Evolutionary conservation across 2,888 invertebrate species (phyloP).

Genomic region (Hirtodrosophila confusa): DNA sequence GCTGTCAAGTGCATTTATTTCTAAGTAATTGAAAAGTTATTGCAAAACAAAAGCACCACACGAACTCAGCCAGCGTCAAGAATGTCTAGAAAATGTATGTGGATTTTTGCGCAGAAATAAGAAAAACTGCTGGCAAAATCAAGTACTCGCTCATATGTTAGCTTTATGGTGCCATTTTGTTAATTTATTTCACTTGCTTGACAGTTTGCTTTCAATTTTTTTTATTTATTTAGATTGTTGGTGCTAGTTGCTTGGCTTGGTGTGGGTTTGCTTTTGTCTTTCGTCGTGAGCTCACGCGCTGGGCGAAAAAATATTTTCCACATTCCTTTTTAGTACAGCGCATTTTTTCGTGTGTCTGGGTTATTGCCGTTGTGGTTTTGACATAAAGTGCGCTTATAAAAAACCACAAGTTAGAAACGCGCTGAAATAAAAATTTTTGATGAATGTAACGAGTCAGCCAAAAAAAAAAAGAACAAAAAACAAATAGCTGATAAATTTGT

Average conservation of each 20-base stretch:
- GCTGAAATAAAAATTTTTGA: slow-evolving; percentile 70
- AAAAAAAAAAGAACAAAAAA: slow-evolving; percentile 34
- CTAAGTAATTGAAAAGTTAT: slow-evolving; percentile 76
- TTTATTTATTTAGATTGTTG: slow-evolving; percentile 44
- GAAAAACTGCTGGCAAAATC: slow-evolving; percentile 53
- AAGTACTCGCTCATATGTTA: slow-evolving; percentile 72
- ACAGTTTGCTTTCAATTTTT: slow-evolving; percentile 67
- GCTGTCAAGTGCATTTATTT: slow-evolving; percentile 72
- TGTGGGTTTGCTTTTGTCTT: slow-evolving; percentile 56
- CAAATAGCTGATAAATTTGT: slow-evolving; percentile 77
- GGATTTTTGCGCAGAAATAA: slow-evolving; percentile 23
- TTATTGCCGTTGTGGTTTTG: slow-evolving; percentile 73
- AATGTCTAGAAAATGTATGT: slow-evolving; percentile 34
- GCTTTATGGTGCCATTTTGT: slow-evolving; percentile 76
- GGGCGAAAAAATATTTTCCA: slow-evolving; percentile 35
- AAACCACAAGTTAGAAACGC: slow-evolving; percentile 72
- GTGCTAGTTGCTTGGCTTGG: slow-evolving; percentile 32
- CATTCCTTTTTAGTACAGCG: slow-evolving; percentile 54
- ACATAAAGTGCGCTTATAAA: slow-evolving; percentile 79
- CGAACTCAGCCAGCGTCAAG: slow-evolving; percentile 16
- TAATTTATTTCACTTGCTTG: slow-evolving; percentile 78
- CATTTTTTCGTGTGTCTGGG: slow-evolving; percentile 39
- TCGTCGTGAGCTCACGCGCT: slow-evolving; percentile 31
- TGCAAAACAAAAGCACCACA: slow-evolving; percentile 43
- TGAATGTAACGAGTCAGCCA: slow-evolving; percentile 63